Percentiles rank a stretch among this genome's conserved stretches.
Conservation (phyloP, 2,797 vertebrate genomes). For the Schizopygopsis malacanthus region DNA sequence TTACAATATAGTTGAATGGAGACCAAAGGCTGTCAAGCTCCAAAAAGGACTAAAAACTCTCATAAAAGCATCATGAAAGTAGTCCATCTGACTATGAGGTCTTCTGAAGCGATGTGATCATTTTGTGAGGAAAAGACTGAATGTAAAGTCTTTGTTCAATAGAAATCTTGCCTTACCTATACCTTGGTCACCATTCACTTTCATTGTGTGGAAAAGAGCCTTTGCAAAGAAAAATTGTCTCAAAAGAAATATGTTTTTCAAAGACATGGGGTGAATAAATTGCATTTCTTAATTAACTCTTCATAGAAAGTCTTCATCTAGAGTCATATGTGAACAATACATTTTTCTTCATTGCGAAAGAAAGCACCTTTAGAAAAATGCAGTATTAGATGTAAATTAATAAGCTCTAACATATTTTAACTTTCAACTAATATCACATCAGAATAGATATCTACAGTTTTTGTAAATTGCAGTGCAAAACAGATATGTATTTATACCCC, state of each 20-base stretch:
- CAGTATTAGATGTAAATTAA: neutral
- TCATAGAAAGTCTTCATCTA: no score
- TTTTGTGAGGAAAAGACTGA: neutral
- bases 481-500: neutral
- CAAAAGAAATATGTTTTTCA: neutral
- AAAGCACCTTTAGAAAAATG: neutral
- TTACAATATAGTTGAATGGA: neutral
- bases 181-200: neutral
- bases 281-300: no score
- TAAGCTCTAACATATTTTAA: neutral
- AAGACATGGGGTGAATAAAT: neutral
- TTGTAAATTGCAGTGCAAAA: conserved; percentile 4
- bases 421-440: neutral
- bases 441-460: neutral
- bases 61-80: neutral
- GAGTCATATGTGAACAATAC: neutral
- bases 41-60: neutral
- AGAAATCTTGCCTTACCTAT: neutral
- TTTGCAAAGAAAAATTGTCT: neutral
- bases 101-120: neutral
- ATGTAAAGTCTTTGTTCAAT: neutral
- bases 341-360: neutral
- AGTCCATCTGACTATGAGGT: neutral
- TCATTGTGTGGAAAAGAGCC: neutral
- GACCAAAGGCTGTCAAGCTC: neutral